phyloP scores from a whole-genome alignment of 64 coral and sea anemone species.

The Stichodactyla mertensii region DNA sequence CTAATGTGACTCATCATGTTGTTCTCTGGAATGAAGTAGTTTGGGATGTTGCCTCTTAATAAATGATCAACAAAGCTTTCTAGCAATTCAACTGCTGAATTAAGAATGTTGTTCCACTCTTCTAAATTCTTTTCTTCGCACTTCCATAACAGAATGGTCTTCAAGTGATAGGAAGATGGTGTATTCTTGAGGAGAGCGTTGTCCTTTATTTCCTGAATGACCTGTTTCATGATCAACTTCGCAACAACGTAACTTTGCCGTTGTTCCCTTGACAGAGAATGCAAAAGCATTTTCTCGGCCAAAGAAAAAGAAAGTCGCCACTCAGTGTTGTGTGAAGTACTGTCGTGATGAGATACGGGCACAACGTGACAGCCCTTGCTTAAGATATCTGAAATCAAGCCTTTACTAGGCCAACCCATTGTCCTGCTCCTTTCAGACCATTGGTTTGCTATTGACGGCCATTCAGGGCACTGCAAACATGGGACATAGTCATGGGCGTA shows the following conservation, averaged over 20 bases:
- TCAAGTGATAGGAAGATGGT: constrained; percentile 42
- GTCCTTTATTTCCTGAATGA: constrained; percentile 31
- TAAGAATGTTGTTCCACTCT: constrained; percentile 27
- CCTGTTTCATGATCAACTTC: constrained; percentile 52
- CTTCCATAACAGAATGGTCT: constrained; percentile 45
- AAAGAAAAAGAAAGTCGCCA: constrained; percentile 40
- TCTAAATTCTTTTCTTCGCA: constrained; percentile 38
- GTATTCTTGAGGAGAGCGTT: not conserved
- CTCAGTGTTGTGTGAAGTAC: not conserved
- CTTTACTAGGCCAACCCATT: constrained; percentile 18
- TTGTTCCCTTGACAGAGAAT: constrained; percentile 31
- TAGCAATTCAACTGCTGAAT: constrained; percentile 35
- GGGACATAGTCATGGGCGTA: constrained; percentile 41
- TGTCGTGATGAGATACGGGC: constrained; percentile 16
- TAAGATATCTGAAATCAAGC: constrained; percentile 27
- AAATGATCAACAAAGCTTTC: constrained; percentile 28
- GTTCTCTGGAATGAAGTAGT: constrained; percentile 47
- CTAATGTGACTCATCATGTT: constrained; percentile 19
- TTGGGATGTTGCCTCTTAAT: constrained; percentile 13
- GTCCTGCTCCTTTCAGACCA: constrained; percentile 26
- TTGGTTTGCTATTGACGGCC: constrained; percentile 13
- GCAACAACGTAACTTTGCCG: constrained; percentile 32
- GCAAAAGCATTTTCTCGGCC: constrained; percentile 33
- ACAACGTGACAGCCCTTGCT: constrained; percentile 35
- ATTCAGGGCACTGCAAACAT: constrained; percentile 32